A percentile compares a stretch with the other conserved stretches of the same genome.
These are phyloP conservation scores for Drosophila eohydei DNA, from an alignment of 2,888 invertebrate species.

Conservation along the genomic window DNA sequence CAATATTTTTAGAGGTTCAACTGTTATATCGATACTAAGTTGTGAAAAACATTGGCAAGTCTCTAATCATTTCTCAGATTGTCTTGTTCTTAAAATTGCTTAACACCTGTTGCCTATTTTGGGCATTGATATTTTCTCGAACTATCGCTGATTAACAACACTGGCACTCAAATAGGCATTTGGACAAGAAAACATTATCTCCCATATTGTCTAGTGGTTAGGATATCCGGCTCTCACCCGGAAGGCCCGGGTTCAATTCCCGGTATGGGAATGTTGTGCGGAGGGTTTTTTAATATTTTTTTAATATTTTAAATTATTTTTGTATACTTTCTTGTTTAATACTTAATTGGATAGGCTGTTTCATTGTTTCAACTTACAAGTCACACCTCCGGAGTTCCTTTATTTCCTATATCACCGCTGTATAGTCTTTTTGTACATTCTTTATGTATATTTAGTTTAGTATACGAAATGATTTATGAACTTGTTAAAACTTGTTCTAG, in stretches of 20 bases:
- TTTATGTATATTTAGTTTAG: constrained; percentile 2
- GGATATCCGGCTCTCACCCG: constrained; percentile 85
- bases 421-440: not conserved
- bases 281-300: constrained; percentile 75
- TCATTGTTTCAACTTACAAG: too few species aligned
- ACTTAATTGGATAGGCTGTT: too few species aligned
- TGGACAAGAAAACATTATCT: not conserved
- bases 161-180: not conserved
- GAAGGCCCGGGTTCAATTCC: constrained; percentile 93
- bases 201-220: constrained; percentile 86
- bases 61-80: not conserved
- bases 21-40: not conserved
- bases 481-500: constrained; percentile 5
- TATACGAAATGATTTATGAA: constrained; percentile 19
- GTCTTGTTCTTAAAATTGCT: not conserved
- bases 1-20: not conserved
- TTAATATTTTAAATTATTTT: too few species aligned
- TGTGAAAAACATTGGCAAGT: not conserved
- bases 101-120: not conserved
- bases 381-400: too few species aligned
- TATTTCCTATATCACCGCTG: not conserved
- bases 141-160: not conserved
- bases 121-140: too few species aligned
- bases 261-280: constrained; percentile 91
- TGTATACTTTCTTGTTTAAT: too few species aligned